phyloP scores from a whole-genome alignment of 2,797 vertebrate genomes.

The Oreortyx pictus region DNA sequence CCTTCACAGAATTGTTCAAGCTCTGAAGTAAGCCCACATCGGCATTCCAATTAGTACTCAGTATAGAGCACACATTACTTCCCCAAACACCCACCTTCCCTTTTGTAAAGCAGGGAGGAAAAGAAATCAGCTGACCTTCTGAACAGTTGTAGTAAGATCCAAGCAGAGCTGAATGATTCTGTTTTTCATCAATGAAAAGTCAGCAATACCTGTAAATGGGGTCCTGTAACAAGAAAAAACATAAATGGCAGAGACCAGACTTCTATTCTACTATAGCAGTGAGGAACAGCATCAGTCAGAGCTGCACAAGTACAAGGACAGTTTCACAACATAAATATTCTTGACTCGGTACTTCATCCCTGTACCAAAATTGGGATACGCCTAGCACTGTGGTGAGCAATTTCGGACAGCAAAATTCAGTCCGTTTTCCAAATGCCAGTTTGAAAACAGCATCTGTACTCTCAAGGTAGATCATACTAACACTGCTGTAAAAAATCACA shows the following conservation, averaged over 20 bases:
- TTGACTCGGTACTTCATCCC: not conserved
- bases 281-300: not conserved
- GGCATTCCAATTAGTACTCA: not conserved
- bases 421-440: not conserved
- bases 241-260: not conserved
- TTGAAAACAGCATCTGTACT: not conserved
- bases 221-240: constrained; percentile 81
- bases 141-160: constrained; percentile 94
- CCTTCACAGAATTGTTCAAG: not conserved
- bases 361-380: not conserved
- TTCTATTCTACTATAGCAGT: not conserved
- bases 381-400: not conserved
- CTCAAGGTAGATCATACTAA: not conserved
- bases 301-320: not conserved
- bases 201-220: constrained; percentile 87
- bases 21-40: not conserved
- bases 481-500: not conserved
- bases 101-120: constrained; percentile 32
- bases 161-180: constrained; percentile 95
- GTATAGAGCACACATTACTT: not conserved
- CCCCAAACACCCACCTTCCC: not conserved
- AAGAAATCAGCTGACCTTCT: constrained; percentile 87
- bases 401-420: not conserved
- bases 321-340: not conserved
- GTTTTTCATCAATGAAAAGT: constrained; percentile 91